A percentile compares a stretch with the other conserved stretches of the same genome.
phyloP scores from a whole-genome alignment of 2,888 invertebrate species.

The Rotaria socialis region DNA sequence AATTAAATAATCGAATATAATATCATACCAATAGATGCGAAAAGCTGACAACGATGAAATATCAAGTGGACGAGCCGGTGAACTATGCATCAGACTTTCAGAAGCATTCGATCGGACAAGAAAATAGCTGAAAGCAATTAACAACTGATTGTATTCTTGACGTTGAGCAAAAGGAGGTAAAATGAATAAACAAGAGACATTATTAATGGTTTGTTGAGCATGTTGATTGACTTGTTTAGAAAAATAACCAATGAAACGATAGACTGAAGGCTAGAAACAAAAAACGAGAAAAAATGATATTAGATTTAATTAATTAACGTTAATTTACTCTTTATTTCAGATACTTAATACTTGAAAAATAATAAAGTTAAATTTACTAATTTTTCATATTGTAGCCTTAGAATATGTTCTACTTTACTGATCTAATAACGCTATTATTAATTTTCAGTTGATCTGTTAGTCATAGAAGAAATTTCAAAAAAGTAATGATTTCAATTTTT shows the following conservation, averaged over 20 bases:
- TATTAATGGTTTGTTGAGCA: background rate
- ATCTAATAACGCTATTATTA: too few species aligned
- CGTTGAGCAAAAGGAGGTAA: background rate
- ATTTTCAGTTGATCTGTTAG: too few species aligned
- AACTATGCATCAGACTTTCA: background rate
- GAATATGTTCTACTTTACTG: too few species aligned
- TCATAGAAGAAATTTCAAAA: too few species aligned
- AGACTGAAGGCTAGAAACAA: background rate
- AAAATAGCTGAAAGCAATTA: constrained; percentile 32
- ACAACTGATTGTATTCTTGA: background rate
- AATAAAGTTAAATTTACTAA: too few species aligned
- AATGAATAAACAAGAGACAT: background rate
- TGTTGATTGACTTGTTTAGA: background rate
- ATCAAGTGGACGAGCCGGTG: background rate
- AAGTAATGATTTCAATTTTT: too few species aligned
- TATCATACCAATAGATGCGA: background rate
- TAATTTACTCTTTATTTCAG: too few species aligned
- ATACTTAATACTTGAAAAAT: too few species aligned
- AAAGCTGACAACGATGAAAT: background rate
- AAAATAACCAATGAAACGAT: constrained; percentile 27
- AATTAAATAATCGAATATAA: background rate
- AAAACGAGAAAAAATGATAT: background rate
- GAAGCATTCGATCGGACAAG: background rate
- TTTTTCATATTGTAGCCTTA: too few species aligned
- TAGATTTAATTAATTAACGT: background rate